Conservation (phyloP, 1,140 invertebrate species). For the Nymphalis io region DNA sequence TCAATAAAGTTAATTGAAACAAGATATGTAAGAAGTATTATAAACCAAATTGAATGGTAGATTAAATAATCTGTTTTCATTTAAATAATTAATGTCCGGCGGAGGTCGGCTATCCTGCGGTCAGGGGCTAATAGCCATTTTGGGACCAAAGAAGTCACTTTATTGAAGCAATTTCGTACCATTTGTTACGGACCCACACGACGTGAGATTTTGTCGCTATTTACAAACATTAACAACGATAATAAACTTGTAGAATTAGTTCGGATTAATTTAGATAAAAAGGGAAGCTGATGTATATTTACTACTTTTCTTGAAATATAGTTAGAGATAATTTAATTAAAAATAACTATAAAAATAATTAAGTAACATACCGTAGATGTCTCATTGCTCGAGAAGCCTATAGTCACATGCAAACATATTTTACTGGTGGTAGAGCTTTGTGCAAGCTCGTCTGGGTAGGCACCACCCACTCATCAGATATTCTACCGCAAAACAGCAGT, state of each 20-base stretch:
- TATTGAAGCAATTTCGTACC: slow-evolving; percentile 66
- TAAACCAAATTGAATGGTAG: not conserved
- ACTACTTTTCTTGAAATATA: too few relatives aligned
- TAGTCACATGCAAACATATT: too few relatives aligned
- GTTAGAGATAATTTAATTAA: too few relatives aligned
- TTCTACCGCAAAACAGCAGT: too few relatives aligned
- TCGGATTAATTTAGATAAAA: not conserved
- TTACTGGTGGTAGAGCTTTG: too few relatives aligned
- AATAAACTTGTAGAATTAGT: slow-evolving; percentile 32
- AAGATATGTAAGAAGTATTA: not conserved
- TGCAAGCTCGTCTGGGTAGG: too few relatives aligned
- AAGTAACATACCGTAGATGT: too few relatives aligned
- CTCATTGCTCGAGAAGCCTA: too few relatives aligned
- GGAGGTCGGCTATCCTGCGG: slow-evolving; percentile 38
- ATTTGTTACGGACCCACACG: slow-evolving; percentile 60
- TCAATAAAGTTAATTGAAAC: too few relatives aligned
- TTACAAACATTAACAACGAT: slow-evolving; percentile 17
- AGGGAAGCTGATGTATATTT: not conserved
- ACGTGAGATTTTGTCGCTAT: slow-evolving; percentile 44
- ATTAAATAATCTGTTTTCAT: slow-evolving; percentile 25
- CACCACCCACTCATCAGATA: too few relatives aligned
- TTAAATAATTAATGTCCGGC: slow-evolving; percentile 55
- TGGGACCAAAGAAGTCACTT: slow-evolving; percentile 65
- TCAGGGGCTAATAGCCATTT: slow-evolving; percentile 67
- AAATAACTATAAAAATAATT: too few relatives aligned